Evolutionary conservation across 2,797 vertebrate genomes (phyloP).

Genomic region (Platalea minor): DNA sequence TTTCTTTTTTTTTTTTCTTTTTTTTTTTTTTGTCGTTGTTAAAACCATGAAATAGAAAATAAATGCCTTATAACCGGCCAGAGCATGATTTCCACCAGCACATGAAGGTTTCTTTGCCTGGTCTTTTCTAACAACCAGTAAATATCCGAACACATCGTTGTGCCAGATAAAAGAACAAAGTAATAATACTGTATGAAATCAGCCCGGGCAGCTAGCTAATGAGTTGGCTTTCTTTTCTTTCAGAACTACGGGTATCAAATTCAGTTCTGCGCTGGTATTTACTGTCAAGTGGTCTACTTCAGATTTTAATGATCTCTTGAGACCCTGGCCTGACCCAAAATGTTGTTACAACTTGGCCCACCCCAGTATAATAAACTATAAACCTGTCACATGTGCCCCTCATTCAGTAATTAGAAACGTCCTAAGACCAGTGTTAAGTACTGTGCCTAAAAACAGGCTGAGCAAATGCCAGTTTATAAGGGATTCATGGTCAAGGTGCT

Average conservation of each 20-base stretch:
- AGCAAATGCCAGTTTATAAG: conserved; percentile 14
- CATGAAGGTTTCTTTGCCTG: neutral
- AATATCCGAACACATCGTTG: neutral
- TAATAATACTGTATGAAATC: neutral
- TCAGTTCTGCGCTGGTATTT: conserved; percentile 6
- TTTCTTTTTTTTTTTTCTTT: neutral
- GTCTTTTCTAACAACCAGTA: conserved; percentile 23
- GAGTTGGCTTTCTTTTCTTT: conserved; percentile 29
- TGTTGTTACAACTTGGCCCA: conserved; percentile 31
- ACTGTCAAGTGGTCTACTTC: conserved; percentile 32
- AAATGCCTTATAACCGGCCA: neutral
- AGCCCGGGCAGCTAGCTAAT: neutral
- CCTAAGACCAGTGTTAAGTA: conserved; percentile 14
- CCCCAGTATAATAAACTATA: conserved; percentile 8
- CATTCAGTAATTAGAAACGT: conserved; percentile 35
- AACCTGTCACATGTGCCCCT: neutral
- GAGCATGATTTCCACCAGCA: neutral
- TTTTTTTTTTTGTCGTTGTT: neutral
- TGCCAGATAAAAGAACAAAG: conserved; percentile 26
- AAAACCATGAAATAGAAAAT: neutral
- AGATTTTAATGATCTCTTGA: conserved; percentile 54
- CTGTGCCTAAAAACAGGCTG: neutral
- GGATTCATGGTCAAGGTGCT: conserved; percentile 39
- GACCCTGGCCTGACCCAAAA: conserved; percentile 28
- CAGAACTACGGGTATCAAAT: neutral